phyloP scores from a whole-genome alignment of 2,888 invertebrate genomes.

The Strigamia maritima region DNA sequence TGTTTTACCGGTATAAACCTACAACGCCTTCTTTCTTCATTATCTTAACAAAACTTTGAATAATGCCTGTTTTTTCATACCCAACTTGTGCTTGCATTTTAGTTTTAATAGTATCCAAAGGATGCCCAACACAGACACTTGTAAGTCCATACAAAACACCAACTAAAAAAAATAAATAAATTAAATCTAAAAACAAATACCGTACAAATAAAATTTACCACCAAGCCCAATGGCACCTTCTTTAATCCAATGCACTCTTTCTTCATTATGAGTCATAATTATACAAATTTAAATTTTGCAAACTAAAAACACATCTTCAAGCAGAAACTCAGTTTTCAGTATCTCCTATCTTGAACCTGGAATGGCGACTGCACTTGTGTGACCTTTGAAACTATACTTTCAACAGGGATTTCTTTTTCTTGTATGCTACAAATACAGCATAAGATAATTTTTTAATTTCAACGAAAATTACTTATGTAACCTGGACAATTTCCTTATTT shows the following conservation, averaged over 20 bases:
- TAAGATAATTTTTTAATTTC: too few relatives aligned
- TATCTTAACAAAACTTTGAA: constrained; percentile 48
- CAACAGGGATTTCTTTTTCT: too few relatives aligned
- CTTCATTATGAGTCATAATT: constrained; percentile 51
- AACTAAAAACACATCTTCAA: not conserved
- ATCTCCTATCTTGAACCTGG: too few relatives aligned
- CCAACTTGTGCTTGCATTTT: constrained; percentile 52
- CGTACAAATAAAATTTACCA: constrained; percentile 44
- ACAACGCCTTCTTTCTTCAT: constrained; percentile 48
- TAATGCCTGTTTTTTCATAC: constrained; percentile 49
- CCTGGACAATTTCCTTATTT: too few relatives aligned
- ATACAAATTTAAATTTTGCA: constrained; percentile 1
- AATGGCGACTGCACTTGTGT: too few relatives aligned
- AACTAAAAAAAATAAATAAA: constrained; percentile 44
- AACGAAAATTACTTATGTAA: too few relatives aligned
- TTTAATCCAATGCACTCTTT: constrained; percentile 49
- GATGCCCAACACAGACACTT: constrained; percentile 50
- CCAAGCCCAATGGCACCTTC: constrained; percentile 51
- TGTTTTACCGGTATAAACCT: constrained; percentile 49
- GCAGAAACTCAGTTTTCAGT: not conserved
- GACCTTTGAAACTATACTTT: too few relatives aligned
- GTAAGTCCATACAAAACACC: constrained; percentile 51
- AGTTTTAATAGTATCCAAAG: constrained; percentile 51
- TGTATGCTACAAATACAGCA: too few relatives aligned
- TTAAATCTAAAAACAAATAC: not conserved